A percentile compares a stretch with the other conserved stretches of the same genome.
Conservation (phyloP, 2,888 invertebrate species). For the Pheosia tremula region DNA sequence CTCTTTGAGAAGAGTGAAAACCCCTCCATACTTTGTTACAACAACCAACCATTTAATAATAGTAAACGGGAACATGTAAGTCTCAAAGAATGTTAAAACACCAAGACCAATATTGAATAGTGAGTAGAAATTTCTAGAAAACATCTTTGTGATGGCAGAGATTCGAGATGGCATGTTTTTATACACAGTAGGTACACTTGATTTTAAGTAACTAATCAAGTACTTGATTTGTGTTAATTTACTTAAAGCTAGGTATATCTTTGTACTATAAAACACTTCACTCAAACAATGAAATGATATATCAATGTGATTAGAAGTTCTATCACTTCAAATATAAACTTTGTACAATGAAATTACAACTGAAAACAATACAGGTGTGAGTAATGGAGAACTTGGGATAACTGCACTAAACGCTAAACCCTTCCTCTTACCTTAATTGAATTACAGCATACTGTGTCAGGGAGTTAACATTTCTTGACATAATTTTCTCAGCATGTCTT, state of each 20-base stretch:
- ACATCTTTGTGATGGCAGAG: slow-evolving; percentile 28
- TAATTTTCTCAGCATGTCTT: background rate
- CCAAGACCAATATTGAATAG: slow-evolving; percentile 43
- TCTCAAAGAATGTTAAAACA: slow-evolving; percentile 53
- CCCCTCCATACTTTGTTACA: slow-evolving; percentile 49
- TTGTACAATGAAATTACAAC: background rate
- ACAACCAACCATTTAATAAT: slow-evolving; percentile 61
- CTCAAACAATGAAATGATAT: background rate
- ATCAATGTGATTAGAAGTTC: background rate
- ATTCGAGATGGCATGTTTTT: slow-evolving; percentile 22
- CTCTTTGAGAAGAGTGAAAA: slow-evolving; percentile 21
- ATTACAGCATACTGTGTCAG: slow-evolving; percentile 19
- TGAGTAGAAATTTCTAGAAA: slow-evolving; percentile 37
- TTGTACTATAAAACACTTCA: background rate
- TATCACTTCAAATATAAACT: background rate
- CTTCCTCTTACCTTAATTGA: slow-evolving; percentile 17
- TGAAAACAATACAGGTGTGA: background rate
- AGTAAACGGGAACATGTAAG: slow-evolving; percentile 55
- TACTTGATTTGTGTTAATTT: too few relatives aligned
- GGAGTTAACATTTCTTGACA: slow-evolving; percentile 3
- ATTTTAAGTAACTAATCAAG: background rate
- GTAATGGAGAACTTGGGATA: background rate
- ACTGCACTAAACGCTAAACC: background rate
- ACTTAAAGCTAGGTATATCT: background rate
- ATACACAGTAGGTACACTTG: background rate